Evolutionary conservation across 2,888 invertebrate species (phyloP).

Genomic region (Synergus japonicus): DNA sequence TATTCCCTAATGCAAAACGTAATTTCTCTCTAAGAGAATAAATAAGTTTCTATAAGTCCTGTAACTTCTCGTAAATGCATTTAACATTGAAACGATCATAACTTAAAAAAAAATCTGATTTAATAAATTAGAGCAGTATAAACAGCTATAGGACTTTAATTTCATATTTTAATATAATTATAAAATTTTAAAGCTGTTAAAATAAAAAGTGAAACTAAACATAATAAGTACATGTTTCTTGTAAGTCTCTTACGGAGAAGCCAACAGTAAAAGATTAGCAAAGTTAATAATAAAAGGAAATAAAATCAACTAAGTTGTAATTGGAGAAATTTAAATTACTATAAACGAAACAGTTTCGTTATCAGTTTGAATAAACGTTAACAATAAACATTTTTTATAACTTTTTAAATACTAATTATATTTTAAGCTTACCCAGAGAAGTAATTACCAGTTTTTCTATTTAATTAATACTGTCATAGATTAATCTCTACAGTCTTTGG

Average conservation of each 20-base stretch:
- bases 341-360: not conserved
- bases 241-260: not conserved
- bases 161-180: not conserved
- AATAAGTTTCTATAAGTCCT: not conserved
- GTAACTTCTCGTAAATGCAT: not conserved
- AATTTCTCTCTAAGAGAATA: not conserved
- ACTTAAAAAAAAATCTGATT: not conserved
- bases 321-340: not conserved
- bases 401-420: not conserved
- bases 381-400: not conserved
- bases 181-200: not conserved
- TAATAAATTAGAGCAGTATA: not conserved
- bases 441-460: not conserved
- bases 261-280: not conserved
- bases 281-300: not conserved
- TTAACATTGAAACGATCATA: not conserved
- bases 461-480: not conserved
- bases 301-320: not conserved
- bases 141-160: not conserved
- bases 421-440: conserved; percentile 7
- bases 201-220: not conserved
- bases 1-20: not conserved
- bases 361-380: not conserved
- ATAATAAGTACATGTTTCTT: not conserved
- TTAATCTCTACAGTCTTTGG: not conserved